Evolutionary conservation across 2,888 invertebrate genomes (phyloP).

Genomic region (Parnassius apollo): DNA sequence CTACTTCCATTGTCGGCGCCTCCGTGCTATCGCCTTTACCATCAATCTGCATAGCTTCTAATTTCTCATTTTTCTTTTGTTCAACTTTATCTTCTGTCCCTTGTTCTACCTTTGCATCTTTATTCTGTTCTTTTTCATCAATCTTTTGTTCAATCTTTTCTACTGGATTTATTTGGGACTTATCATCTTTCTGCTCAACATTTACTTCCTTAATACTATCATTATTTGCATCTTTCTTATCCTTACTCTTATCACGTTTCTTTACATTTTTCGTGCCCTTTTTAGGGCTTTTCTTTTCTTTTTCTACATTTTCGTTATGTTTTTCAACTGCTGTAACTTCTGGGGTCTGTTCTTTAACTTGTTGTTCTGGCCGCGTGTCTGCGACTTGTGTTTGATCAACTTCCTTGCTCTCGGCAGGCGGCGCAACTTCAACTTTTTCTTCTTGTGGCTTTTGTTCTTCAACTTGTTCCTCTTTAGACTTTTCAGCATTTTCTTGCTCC

Average conservation of each 20-base stretch:
- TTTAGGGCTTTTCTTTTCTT: slow-evolving; percentile 51
- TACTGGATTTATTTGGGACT: slow-evolving; percentile 46
- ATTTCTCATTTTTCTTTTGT: slow-evolving; percentile 38
- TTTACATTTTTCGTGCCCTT: slow-evolving; percentile 60
- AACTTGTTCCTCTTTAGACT: slow-evolving; percentile 29
- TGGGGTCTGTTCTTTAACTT: slow-evolving; percentile 19
- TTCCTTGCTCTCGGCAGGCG: slow-evolving; percentile 33
- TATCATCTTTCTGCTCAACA: slow-evolving; percentile 35
- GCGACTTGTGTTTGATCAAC: slow-evolving; percentile 39
- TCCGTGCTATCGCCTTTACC: slow-evolving; percentile 49
- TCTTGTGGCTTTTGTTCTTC: slow-evolving; percentile 32
- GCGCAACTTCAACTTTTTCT: slow-evolving; percentile 22
- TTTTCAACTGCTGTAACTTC: slow-evolving; percentile 36
- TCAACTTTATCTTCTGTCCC: slow-evolving; percentile 32
- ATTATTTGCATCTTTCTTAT: slow-evolving; percentile 54
- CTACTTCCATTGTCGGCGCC: slow-evolving; percentile 70
- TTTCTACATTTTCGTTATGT: slow-evolving; percentile 39
- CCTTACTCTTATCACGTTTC: slow-evolving; percentile 76
- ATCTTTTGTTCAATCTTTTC: slow-evolving; percentile 21
- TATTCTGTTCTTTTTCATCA: slow-evolving; percentile 34
- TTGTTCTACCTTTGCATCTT: slow-evolving; percentile 47
- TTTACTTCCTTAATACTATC: slow-evolving; percentile 51
- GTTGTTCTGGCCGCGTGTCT: slow-evolving; percentile 53
- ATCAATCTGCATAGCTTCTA: slow-evolving; percentile 40
- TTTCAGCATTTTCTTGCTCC: slow-evolving; percentile 31